phyloP scores from a whole-genome alignment of 2,113 vertebrate species.

The Boleophthalmus pectinirostris region DNA sequence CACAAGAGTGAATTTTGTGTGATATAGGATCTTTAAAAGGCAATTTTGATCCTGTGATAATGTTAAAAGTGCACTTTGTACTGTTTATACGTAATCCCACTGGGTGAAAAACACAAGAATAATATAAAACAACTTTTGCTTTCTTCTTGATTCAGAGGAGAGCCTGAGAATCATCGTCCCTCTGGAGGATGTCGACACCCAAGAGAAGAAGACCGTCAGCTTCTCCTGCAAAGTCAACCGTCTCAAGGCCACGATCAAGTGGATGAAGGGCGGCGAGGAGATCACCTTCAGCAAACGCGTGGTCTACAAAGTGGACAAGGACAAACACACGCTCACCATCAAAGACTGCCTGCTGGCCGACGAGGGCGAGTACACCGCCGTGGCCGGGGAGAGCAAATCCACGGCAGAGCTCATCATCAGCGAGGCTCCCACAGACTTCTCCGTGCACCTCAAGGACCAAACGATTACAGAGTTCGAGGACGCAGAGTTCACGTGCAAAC shows the following conservation, averaged over 20 bases:
- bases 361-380: slow-evolving; percentile 93
- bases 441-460: slow-evolving; percentile 87
- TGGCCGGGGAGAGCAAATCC: slow-evolving; percentile 88
- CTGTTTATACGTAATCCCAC: too few relatives aligned
- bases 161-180: slow-evolving; percentile 91
- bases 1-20: too few relatives aligned
- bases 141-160: slow-evolving; percentile 81
- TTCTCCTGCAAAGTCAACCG: slow-evolving; percentile 98
- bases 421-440: slow-evolving; percentile 94
- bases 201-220: slow-evolving; percentile 92
- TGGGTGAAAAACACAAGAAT: neutral
- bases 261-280: slow-evolving; percentile 92
- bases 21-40: too few relatives aligned
- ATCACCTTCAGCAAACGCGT: slow-evolving; percentile 84
- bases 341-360: slow-evolving; percentile 93
- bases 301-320: slow-evolving; percentile 90
- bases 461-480: slow-evolving; percentile 96
- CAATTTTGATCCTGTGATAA: neutral
- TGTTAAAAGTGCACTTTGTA: neutral
- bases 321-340: slow-evolving; percentile 92
- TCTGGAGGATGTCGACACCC: slow-evolving; percentile 93
- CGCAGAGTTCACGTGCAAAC: slow-evolving; percentile 90
- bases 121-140: neutral
- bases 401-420: slow-evolving; percentile 95
- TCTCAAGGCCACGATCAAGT: slow-evolving; percentile 87